Evolutionary conservation across 2,888 invertebrate genomes (phyloP).

Genomic region (Siphonodentalium dalli): DNA sequence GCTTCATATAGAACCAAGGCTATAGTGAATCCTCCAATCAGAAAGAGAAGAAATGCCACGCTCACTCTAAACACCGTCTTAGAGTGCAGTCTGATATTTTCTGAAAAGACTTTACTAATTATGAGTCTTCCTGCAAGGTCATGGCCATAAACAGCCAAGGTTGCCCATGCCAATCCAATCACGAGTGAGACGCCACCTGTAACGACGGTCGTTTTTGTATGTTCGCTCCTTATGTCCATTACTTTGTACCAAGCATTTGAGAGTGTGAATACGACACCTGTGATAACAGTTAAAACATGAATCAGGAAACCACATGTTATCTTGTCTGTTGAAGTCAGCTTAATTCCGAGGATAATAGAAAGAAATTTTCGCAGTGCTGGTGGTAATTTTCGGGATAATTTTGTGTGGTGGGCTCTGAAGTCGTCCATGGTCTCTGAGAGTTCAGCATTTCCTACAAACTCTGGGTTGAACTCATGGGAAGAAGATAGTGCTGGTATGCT

Average conservation of each 20-base stretch:
- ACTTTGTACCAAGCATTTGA: conserved; percentile 55
- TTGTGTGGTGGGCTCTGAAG: too few species aligned
- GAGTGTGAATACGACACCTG: conserved; percentile 48
- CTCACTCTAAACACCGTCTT: conserved; percentile 65
- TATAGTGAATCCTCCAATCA: conserved; percentile 46
- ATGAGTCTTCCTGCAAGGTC: conserved; percentile 63
- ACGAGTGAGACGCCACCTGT: conserved; percentile 60
- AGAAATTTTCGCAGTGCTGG: too few species aligned
- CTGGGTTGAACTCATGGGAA: too few species aligned
- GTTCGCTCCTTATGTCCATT: conserved; percentile 57
- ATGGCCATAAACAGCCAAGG: conserved; percentile 65
- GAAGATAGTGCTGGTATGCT: too few species aligned
- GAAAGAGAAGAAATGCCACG: conserved; percentile 54
- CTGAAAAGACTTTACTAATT: conserved; percentile 60
- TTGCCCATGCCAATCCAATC: conserved; percentile 61
- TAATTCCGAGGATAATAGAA: conserved; percentile 20
- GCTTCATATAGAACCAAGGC: conserved; percentile 34
- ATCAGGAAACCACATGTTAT: conserved; percentile 34
- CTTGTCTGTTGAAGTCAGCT: neutral
- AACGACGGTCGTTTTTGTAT: conserved; percentile 56
- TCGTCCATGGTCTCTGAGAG: too few species aligned
- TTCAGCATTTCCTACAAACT: too few species aligned
- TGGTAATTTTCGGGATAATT: too few species aligned
- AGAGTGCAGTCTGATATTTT: conserved; percentile 64
- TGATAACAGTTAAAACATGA: conserved; percentile 50